These are phyloP conservation scores for Tenebrosternarchus preto DNA, from an alignment of 2,113 vertebrate species.

Conservation along the genomic window DNA sequence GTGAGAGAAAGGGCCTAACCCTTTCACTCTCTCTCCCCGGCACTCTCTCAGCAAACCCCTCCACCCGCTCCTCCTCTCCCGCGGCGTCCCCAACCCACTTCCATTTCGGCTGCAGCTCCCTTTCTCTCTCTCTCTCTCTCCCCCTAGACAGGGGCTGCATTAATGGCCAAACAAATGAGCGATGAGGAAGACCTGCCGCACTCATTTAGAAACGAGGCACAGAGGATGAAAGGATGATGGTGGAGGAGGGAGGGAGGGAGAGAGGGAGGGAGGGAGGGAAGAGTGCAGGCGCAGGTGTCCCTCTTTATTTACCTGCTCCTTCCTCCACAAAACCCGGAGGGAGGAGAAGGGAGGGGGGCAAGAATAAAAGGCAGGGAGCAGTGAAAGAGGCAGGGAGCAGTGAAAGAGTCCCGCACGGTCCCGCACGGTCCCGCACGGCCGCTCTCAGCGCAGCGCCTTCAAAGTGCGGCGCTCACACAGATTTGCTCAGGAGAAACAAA, in stretches of 20 bases:
- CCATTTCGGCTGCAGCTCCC: constrained; percentile 25
- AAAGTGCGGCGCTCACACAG: constrained; percentile 45
- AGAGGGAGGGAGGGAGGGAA: neutral
- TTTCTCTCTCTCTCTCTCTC: constrained; percentile 44
- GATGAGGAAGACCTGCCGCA: constrained; percentile 34
- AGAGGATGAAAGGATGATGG: constrained; percentile 18
- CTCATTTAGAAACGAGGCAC: constrained; percentile 36
- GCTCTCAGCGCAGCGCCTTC: constrained; percentile 41
- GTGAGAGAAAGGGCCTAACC: constrained; percentile 52
- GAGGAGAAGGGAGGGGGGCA: constrained; percentile 22
- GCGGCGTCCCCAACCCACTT: constrained; percentile 41
- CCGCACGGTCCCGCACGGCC: constrained; percentile 1
- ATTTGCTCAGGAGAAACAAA: constrained; percentile 41
- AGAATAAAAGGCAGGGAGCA: constrained; percentile 36
- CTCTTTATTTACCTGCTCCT: constrained; percentile 51
- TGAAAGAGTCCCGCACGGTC: constrained; percentile 39
- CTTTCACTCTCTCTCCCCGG: constrained; percentile 44
- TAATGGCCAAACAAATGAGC: constrained; percentile 51
- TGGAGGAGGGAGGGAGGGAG: neutral
- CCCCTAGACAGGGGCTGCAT: constrained; percentile 39
- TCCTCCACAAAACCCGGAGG: constrained; percentile 4
- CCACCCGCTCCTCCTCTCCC: constrained; percentile 15
- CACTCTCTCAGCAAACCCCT: no score
- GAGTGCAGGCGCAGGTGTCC: constrained; percentile 44
- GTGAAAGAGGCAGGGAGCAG: constrained; percentile 41